Evolutionary conservation across 2,113 vertebrate genomes (phyloP).

Genomic region (Hippopotamus amphibius): DNA sequence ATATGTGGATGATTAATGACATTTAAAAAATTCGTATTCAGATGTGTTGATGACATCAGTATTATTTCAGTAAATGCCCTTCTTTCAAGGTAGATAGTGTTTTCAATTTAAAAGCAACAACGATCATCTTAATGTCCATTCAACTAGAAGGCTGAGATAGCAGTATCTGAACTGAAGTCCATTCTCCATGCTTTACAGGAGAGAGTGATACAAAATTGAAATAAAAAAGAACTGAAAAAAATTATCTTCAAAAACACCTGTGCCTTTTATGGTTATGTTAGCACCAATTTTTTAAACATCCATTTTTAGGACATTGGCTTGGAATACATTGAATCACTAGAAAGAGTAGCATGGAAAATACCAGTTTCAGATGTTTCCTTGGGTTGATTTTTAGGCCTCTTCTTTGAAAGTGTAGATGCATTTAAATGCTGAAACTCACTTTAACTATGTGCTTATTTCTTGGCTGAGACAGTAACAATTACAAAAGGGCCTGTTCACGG

Average conservation of each 20-base stretch:
- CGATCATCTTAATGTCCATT: not conserved
- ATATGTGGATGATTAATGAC: not conserved
- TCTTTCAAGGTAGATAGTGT: not conserved
- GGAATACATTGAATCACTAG: not conserved
- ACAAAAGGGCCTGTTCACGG: not conserved
- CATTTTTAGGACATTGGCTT: not conserved
- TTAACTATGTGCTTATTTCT: not conserved
- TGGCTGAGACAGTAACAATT: not conserved
- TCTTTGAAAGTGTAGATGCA: not conserved
- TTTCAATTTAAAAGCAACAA: not conserved
- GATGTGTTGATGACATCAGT: not conserved
- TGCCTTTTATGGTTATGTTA: not conserved
- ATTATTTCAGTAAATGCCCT: not conserved
- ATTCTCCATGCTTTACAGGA: not conserved
- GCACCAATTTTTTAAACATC: not conserved
- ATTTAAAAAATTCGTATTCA: not conserved
- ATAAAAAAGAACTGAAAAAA: not conserved
- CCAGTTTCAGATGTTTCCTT: not conserved
- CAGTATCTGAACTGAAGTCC: not conserved
- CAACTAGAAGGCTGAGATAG: not conserved
- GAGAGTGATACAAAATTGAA: not conserved
- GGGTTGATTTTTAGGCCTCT: not conserved
- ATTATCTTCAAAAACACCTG: not conserved
- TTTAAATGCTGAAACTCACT: conserved; percentile 15
- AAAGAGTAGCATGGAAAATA: not conserved